Conservation (phyloP, 2,113 vertebrate genomes). For the Gallinago media region DNA sequence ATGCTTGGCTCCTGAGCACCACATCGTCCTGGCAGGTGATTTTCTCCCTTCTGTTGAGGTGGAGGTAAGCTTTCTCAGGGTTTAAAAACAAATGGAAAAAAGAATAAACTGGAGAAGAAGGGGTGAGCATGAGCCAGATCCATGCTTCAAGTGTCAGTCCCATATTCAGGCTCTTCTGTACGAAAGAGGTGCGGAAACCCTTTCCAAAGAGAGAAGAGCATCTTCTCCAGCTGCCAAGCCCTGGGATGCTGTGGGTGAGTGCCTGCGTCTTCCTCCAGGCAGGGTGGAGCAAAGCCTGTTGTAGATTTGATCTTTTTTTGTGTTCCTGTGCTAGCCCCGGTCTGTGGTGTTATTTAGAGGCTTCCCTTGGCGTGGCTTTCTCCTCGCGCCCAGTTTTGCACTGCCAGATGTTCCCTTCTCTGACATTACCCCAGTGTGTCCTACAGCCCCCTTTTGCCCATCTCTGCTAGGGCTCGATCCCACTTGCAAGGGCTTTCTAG, state of each 20-base stretch:
- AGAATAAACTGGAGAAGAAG: not conserved
- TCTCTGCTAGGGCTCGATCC: not conserved
- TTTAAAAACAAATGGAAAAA: not conserved
- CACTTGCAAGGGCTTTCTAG: rapidly evolving
- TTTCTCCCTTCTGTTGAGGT: not conserved
- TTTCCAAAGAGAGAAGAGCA: not conserved
- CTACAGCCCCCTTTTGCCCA: not conserved
- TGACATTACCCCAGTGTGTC: rapidly evolving
- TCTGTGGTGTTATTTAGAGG: not conserved
- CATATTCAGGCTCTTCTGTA: not conserved
- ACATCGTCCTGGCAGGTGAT: rapidly evolving
- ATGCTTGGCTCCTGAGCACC: rapidly evolving
- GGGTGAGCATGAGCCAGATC: not conserved
- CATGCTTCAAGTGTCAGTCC: not conserved
- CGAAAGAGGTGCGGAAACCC: not conserved
- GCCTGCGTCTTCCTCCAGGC: not conserved
- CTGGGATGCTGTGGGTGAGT: not conserved
- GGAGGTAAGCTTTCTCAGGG: not conserved
- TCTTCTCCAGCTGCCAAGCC: not conserved
- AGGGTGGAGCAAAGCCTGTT: not conserved
- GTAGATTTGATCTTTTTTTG: not conserved
- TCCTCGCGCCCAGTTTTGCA: rapidly evolving
- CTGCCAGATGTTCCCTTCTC: not conserved
- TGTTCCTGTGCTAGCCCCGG: not conserved
- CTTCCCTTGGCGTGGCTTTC: not conserved